Conservation (phyloP, 2,797 vertebrate species). For the Pygocentrus nattereri region DNA sequence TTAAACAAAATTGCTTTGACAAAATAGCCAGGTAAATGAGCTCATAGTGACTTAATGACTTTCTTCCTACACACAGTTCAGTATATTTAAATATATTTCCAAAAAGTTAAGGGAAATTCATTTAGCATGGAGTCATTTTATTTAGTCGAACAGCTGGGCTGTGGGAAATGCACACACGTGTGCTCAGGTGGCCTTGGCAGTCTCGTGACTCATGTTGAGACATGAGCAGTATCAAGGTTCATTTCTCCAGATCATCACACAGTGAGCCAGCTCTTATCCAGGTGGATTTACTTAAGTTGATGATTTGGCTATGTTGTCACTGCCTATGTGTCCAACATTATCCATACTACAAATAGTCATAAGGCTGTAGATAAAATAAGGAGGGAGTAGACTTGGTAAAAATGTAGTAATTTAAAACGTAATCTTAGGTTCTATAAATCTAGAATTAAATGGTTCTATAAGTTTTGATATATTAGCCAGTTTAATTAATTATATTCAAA, state of each 20-base stretch:
- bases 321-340: not conserved
- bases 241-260: not conserved
- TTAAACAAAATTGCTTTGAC: not conserved
- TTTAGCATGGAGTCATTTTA: not conserved
- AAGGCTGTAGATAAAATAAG: not conserved
- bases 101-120: not conserved
- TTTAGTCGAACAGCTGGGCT: conserved; percentile 26
- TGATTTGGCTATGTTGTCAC: not conserved
- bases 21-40: not conserved
- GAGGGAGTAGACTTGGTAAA: not conserved
- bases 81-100: not conserved
- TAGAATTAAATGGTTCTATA: no score
- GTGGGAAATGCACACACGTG: conserved; percentile 33
- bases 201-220: conserved; percentile 29
- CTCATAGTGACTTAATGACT: conserved; percentile 3
- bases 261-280: not conserved
- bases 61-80: conserved; percentile 8
- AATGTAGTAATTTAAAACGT: no score
- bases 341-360: not conserved
- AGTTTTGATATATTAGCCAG: no score
- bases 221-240: not conserved
- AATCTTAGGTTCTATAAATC: not conserved
- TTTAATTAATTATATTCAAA: not conserved
- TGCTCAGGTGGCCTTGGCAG: conserved; percentile 33
- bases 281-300: not conserved